Percentiles rank a stretch among this genome's conserved stretches.
Evolutionary conservation across 2,888 invertebrate genomes (phyloP).

Genomic region (Icerya purchasi): DNA sequence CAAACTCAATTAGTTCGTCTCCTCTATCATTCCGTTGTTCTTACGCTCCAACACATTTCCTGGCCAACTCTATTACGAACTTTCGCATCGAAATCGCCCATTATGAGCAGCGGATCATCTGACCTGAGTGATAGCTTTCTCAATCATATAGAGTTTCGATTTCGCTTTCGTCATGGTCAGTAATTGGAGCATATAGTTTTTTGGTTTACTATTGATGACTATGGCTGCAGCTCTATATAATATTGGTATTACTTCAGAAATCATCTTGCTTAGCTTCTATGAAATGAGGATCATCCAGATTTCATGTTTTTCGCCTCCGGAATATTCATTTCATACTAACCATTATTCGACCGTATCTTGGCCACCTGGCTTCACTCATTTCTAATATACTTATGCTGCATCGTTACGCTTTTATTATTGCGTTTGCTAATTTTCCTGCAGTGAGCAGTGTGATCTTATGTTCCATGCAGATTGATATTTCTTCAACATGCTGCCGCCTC

Average conservation of each 20-base stretch:
- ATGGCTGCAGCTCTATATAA: not conserved
- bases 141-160: not conserved
- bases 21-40: not conserved
- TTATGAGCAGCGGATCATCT: not conserved
- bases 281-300: not conserved
- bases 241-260: not conserved
- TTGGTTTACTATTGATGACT: not conserved
- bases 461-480: not conserved
- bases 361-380: not conserved
- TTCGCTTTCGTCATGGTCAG: not conserved
- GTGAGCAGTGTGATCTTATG: not conserved
- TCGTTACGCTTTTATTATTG: not conserved
- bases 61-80: not conserved
- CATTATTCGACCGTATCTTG: not conserved
- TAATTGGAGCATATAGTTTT: not conserved
- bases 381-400: not conserved
- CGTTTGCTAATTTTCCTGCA: not conserved
- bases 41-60: not conserved
- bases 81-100: not conserved
- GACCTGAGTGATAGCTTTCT: not conserved
- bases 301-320: not conserved
- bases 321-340: not conserved
- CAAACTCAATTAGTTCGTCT: not conserved
- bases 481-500: not conserved
- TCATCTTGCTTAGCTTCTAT: not conserved